Percentiles rank a stretch among this genome's conserved stretches.
These are phyloP conservation scores for Habroteleia sp. DNA, from an alignment of 2,888 invertebrate genomes.

Conservation along the genomic window DNA sequence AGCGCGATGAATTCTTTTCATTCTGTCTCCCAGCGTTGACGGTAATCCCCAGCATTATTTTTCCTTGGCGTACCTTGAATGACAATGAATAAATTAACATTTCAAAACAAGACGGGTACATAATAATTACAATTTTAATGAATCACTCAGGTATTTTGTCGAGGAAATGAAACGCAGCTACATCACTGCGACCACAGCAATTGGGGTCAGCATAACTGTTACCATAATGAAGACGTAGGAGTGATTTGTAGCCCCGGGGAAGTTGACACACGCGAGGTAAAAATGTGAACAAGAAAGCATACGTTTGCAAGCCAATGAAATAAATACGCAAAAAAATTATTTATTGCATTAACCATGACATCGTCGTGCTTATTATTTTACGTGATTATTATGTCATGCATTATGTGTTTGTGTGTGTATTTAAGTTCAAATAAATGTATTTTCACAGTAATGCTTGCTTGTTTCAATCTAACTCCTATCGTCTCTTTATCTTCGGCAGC, in stretches of 20 bases:
- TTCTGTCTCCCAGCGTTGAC: no score
- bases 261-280: slow-evolving; percentile 74
- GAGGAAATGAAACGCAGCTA: slow-evolving; percentile 85
- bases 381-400: neutral
- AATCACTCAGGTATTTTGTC: slow-evolving; percentile 82
- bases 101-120: no score
- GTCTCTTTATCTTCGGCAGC: slow-evolving; percentile 67
- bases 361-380: slow-evolving; percentile 2
- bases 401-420: slow-evolving; percentile 43
- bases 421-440: slow-evolving; percentile 37
- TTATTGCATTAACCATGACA: slow-evolving; percentile 23
- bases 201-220: slow-evolving; percentile 88
- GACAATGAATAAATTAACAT: no score
- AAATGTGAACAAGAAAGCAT: slow-evolving; percentile 18
- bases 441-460: slow-evolving; percentile 30
- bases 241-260: slow-evolving; percentile 81
- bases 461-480: slow-evolving; percentile 49
- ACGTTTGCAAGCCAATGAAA: slow-evolving; percentile 24
- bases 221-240: slow-evolving; percentile 88
- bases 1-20: no score
- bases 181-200: slow-evolving; percentile 85
- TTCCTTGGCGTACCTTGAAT: no score
- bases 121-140: slow-evolving; percentile 40
- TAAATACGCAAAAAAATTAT: slow-evolving; percentile 5
- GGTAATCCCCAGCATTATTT: no score